Evolutionary conservation across 2,888 invertebrate species (phyloP).

Genomic region (Rhodophaea formosa): DNA sequence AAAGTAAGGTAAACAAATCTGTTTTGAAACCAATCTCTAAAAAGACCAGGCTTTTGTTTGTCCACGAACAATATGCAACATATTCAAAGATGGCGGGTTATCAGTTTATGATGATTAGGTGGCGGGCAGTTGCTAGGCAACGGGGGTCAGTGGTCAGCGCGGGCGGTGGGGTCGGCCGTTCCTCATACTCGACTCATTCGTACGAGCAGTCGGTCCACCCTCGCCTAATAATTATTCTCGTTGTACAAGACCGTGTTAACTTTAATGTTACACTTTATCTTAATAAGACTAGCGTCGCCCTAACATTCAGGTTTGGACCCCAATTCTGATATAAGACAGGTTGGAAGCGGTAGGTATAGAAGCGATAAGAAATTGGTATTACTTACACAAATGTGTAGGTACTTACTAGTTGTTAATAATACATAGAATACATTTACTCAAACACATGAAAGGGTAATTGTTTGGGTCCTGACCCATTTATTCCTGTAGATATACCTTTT

Average conservation of each 20-base stretch:
- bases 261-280: constrained; percentile 65
- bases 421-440: too few species aligned
- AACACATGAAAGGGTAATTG: too few species aligned
- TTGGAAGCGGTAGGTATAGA: background rate
- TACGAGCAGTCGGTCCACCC: constrained; percentile 50
- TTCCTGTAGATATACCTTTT: too few species aligned
- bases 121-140: constrained; percentile 72
- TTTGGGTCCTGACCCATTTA: too few species aligned
- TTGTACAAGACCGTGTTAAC: constrained; percentile 63
- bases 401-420: too few species aligned
- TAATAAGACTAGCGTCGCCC: constrained; percentile 31
- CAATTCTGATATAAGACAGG: background rate
- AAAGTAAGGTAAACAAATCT: too few species aligned
- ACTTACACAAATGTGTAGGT: background rate
- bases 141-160: constrained; percentile 71
- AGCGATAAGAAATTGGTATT: background rate
- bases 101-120: constrained; percentile 80
- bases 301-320: background rate
- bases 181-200: constrained; percentile 69
- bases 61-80: constrained; percentile 32
- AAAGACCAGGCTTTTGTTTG: too few species aligned
- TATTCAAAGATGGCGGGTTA: constrained; percentile 66
- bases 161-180: constrained; percentile 49
- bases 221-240: constrained; percentile 72
- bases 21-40: too few species aligned